Evolutionary conservation across 2,888 invertebrate species (phyloP).

Genomic region (Torymus aiolomorphi): DNA sequence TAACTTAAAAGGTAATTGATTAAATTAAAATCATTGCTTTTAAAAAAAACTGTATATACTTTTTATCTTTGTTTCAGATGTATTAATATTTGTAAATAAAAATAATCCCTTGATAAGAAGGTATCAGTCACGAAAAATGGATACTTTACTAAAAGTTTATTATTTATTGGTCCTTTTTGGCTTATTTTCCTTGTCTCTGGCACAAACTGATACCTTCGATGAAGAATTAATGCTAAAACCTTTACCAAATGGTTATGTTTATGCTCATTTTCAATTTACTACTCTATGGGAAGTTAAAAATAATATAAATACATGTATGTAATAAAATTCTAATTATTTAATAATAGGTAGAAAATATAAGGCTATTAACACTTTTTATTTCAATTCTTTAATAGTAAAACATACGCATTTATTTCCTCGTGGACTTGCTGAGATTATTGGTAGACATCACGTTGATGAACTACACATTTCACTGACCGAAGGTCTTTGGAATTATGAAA

Average conservation of each 20-base stretch:
- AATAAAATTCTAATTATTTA: slow-evolving; percentile 19
- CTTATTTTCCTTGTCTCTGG: slow-evolving; percentile 30
- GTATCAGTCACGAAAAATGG: slow-evolving; percentile 32
- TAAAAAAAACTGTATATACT: background rate
- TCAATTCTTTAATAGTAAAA: slow-evolving; percentile 78
- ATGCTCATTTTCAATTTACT: slow-evolving; percentile 93
- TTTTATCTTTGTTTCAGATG: slow-evolving; percentile 1
- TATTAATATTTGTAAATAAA: slow-evolving; percentile 12
- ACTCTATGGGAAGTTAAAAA: slow-evolving; percentile 82
- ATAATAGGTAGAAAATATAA: background rate
- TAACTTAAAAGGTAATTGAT: slow-evolving; percentile 14
- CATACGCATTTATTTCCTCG: slow-evolving; percentile 93
- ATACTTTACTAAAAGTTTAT: slow-evolving; percentile 20
- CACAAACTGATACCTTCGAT: slow-evolving; percentile 82
- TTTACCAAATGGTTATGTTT: slow-evolving; percentile 88
- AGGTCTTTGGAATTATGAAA: slow-evolving; percentile 94
- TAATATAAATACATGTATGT: slow-evolving; percentile 55
- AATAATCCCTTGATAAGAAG: background rate
- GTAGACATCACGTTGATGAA: slow-evolving; percentile 90
- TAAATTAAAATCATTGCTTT: background rate
- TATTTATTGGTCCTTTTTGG: slow-evolving; percentile 24
- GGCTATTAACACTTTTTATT: background rate
- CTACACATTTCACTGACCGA: slow-evolving; percentile 94
- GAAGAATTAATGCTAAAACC: slow-evolving; percentile 94
- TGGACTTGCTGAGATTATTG: slow-evolving; percentile 90